Base-by-base conservation (phyloP, 2,797 vertebrate species). In the Cryptoblepharus egeriae region DNA sequence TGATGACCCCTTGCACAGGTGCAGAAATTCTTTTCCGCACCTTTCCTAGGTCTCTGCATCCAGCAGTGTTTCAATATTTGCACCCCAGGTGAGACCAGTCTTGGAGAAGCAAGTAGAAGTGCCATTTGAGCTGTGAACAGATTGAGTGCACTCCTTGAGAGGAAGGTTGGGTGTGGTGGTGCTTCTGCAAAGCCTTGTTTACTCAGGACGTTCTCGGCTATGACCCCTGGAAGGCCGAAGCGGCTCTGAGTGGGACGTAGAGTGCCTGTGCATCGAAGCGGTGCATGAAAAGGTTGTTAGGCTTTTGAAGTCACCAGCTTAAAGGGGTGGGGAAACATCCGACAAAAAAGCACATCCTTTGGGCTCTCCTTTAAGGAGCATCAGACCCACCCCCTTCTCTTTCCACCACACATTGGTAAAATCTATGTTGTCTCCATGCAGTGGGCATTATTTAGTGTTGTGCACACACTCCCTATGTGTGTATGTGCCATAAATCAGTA, bases 131-230 rank as follows among this genome's bases (percentile, higher is more conserved):
- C 9, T 1, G 3, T 0, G 7, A 42, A 32, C 30, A 3, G 1
- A 35, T 26, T 5, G 8, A 80, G 67, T 24, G 3, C n/a, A 3
- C 4, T 18, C 58, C 74, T 20, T 11, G 37, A 63, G 28, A 11
- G 26, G 71, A n/a, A 37, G 32, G 6, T 4, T 3, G 28, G 11
- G 7, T 1, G 3, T 4, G 7, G 18, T 1, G 1, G 28, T 22
- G 35, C 52, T 1, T 73, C 77, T 11, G 2, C 7, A 64, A 86
- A 77, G 88, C 49, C 90, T 84, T 87, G 60, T 91, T 93, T 89
- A 88, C 85, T 85, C 57, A 35, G 73, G 20, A 28, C 28, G 22
- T 4, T 60, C 42, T 24, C 2, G 1, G 39, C 11, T 15, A 24
- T 15, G 24, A 60, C 37, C 22, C 9, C 37, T 12, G 10, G 24